phyloP scores from a whole-genome alignment of 2,113 vertebrate genomes.

The Syngnathoides biaculeatus region DNA sequence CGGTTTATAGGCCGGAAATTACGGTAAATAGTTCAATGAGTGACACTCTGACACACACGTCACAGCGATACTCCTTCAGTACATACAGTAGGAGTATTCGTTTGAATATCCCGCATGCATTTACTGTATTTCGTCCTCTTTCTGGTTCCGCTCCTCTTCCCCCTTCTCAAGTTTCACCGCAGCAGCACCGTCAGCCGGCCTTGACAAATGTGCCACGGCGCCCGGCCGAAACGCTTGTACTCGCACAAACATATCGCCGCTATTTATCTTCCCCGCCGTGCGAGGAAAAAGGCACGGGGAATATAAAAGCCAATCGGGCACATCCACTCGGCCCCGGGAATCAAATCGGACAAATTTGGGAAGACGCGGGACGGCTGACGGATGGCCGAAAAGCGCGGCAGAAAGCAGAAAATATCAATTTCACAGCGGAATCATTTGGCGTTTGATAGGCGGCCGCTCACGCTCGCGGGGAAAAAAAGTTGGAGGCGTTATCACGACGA shows the following conservation, averaged over 20 bases:
- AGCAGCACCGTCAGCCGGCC: constrained; percentile 47
- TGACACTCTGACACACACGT: too few species aligned
- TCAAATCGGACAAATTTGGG: constrained; percentile 56
- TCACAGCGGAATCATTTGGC: constrained; percentile 55
- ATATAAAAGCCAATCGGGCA: constrained; percentile 61
- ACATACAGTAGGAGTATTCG: constrained; percentile 20
- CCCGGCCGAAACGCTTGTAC: constrained; percentile 61
- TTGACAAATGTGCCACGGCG: constrained; percentile 58
- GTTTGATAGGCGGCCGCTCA: constrained; percentile 54
- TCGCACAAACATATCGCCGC: constrained; percentile 69
- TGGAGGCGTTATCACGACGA: constrained; percentile 33
- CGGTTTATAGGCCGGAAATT: too few species aligned
- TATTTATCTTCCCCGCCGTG: constrained; percentile 63
- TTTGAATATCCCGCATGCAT: constrained; percentile 24
- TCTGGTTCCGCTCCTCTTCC: constrained; percentile 9
- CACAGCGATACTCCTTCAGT: too few species aligned
- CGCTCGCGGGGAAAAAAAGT: constrained; percentile 38
- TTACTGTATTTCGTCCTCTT: background rate
- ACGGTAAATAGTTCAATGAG: too few species aligned
- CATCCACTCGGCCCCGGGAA: constrained; percentile 57
- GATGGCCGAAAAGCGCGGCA: constrained; percentile 36
- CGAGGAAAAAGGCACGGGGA: constrained; percentile 49
- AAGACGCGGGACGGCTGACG: constrained; percentile 45
- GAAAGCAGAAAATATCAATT: constrained; percentile 45
- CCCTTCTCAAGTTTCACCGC: constrained; percentile 3